phyloP scores from a whole-genome alignment of 2,113 vertebrate genomes.

The Calonectris borealis region DNA sequence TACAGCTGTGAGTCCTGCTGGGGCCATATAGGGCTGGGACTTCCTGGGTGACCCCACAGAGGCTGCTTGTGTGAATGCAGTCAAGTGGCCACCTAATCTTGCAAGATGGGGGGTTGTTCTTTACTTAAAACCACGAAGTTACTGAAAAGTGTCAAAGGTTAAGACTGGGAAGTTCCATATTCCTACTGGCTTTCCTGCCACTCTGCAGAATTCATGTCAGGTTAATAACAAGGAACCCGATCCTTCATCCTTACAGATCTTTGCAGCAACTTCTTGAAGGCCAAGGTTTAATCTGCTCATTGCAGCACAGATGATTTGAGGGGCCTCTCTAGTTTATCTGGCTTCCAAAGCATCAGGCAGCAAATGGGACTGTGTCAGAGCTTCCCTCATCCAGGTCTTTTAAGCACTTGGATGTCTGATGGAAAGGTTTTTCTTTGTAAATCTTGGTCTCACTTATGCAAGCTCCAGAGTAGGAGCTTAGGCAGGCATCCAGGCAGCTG shows the following conservation, averaged over 20 bases:
- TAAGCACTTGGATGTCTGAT: neutral
- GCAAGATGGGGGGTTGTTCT: neutral
- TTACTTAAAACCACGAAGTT: neutral
- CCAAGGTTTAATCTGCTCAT: neutral
- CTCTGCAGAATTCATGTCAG: neutral
- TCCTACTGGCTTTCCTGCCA: neutral
- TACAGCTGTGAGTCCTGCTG: slow-evolving; percentile 81
- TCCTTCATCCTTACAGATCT: neutral
- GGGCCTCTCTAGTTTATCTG: neutral
- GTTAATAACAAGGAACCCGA: neutral
- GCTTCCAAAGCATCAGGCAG: neutral
- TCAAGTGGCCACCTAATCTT: neutral
- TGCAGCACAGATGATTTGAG: neutral
- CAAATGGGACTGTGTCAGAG: neutral
- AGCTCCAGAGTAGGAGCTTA: neutral
- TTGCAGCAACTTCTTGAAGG: neutral
- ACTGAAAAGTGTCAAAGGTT: neutral
- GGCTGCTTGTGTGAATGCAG: neutral
- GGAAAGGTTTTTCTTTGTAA: neutral
- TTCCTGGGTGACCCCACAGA: neutral
- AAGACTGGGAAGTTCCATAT: neutral
- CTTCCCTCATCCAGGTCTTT: neutral
- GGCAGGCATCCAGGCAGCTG: neutral
- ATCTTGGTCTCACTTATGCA: neutral
- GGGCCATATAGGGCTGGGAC: neutral